A percentile compares a stretch with the other conserved stretches of the same genome.
phyloP scores from a whole-genome alignment of 2,113 vertebrate genomes.

The Dicrurus megarhynchus region DNA sequence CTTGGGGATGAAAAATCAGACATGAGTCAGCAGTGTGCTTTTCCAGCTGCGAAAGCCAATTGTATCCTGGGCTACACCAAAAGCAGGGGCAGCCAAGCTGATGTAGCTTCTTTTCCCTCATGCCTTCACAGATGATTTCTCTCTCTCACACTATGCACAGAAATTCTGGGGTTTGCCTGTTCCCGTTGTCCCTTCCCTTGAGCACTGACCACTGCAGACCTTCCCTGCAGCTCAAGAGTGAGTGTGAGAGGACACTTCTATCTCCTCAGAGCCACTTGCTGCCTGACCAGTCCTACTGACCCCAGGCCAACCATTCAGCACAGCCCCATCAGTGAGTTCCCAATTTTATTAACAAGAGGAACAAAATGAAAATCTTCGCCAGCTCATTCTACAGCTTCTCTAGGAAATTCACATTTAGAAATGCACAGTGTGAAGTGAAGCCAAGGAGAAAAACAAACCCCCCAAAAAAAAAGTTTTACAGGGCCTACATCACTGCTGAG shows the following conservation, averaged over 20 bases:
- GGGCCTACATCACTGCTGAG: neutral
- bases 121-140: neutral
- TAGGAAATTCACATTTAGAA: neutral
- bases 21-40: neutral
- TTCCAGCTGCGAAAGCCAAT: neutral
- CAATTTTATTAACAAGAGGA: neutral
- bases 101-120: neutral
- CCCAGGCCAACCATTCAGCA: neutral
- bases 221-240: neutral
- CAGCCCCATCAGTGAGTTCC: neutral
- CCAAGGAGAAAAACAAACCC: neutral
- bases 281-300: neutral
- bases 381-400: neutral
- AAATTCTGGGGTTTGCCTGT: neutral
- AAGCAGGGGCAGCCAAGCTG: neutral
- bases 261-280: neutral
- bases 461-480: neutral
- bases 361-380: neutral
- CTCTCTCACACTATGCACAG: neutral
- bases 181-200: neutral
- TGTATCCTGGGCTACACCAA: neutral
- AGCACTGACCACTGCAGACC: neutral
- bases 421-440: neutral
- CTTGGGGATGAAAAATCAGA: neutral
- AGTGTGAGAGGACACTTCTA: neutral